Evolutionary conservation across 2,113 vertebrate genomes (phyloP).

Genomic region (Meles meles): DNA sequence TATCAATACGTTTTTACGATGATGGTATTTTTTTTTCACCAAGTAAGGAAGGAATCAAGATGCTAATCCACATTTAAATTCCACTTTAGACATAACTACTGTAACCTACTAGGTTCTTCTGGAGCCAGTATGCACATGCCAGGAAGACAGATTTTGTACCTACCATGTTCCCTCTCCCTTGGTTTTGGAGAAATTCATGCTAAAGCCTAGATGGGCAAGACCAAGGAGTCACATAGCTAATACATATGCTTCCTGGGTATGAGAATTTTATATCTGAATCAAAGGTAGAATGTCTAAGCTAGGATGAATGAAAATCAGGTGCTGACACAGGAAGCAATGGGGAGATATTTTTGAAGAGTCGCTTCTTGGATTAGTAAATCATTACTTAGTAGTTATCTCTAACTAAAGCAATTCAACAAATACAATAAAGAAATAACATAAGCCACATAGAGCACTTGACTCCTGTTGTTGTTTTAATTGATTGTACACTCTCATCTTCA

Average conservation of each 20-base stretch:
- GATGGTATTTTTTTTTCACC: background rate
- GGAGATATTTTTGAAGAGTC: background rate
- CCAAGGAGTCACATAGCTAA: background rate
- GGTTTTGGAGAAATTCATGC: background rate
- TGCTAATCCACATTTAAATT: background rate
- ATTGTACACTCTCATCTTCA: background rate
- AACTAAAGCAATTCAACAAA: background rate
- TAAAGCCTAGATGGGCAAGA: background rate
- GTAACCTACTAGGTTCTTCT: background rate
- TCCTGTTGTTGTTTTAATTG: background rate
- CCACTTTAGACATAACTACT: background rate
- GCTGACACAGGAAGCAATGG: background rate
- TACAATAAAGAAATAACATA: background rate
- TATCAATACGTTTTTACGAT: background rate
- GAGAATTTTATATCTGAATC: background rate
- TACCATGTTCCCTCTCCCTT: background rate
- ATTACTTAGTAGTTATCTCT: background rate
- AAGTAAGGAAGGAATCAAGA: background rate
- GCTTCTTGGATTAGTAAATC: background rate
- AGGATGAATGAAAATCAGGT: background rate
- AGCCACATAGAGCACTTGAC: background rate
- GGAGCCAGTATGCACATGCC: background rate
- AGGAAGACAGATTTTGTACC: background rate
- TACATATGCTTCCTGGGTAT: background rate
- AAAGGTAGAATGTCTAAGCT: background rate